A percentile compares a stretch with the other conserved stretches of the same genome.
phyloP scores from a whole-genome alignment of 2,797 vertebrate species.

The Myoxocephalus aenaeus region DNA sequence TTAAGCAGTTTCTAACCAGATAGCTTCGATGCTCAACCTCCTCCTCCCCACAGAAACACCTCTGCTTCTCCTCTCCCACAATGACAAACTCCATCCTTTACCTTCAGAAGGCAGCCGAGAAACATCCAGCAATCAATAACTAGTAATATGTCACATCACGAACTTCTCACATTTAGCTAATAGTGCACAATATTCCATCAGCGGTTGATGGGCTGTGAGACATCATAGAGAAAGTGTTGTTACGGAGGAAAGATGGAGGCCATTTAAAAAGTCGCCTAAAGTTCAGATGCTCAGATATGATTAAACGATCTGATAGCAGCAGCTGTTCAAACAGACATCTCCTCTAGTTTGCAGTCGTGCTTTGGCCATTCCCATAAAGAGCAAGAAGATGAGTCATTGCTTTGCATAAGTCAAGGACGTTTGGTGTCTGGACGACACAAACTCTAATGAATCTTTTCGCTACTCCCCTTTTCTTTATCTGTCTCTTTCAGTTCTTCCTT shows the following conservation, averaged over 20 bases:
- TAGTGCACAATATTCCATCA: conserved; percentile 24
- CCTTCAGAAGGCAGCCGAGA: conserved; percentile 14
- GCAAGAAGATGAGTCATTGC: conserved; percentile 65
- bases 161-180: not conserved
- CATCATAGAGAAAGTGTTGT: not conserved
- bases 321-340: conserved; percentile 4
- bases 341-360: not conserved
- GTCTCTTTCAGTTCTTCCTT: conserved; percentile 37
- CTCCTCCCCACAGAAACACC: not conserved
- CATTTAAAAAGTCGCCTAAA: conserved; percentile 23
- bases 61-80: conserved; percentile 2
- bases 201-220: conserved; percentile 30
- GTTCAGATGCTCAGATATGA: conserved; percentile 27
- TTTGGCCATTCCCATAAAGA: conserved; percentile 50
- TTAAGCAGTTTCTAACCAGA: not conserved
- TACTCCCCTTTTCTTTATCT: conserved; percentile 68
- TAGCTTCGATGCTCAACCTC: conserved; percentile 13
- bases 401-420: conserved; percentile 69
- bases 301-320: conserved; percentile 12
- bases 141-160: conserved; percentile 8
- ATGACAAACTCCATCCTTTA: conserved; percentile 8
- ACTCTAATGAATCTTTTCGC: conserved; percentile 75
- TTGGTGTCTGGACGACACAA: conserved; percentile 52
- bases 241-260: conserved; percentile 6
- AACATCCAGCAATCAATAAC: conserved; percentile 30